Conservation (phyloP, 2,888 invertebrate species). For the Micoletzkya japonica region DNA sequence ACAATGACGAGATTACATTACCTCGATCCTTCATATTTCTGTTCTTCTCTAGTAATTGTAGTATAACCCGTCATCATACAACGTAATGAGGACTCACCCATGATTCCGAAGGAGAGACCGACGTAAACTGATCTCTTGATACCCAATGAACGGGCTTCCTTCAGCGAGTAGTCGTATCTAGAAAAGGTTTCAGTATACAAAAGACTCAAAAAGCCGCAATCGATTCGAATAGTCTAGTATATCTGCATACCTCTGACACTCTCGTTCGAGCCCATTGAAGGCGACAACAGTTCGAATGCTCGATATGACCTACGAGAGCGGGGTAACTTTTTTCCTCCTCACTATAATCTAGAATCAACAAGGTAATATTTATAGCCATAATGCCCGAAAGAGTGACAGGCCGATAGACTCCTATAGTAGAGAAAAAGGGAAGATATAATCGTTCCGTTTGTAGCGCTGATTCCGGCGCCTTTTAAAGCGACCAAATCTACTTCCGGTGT, state of each 20-base stretch:
- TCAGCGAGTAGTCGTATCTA: slow-evolving; percentile 53
- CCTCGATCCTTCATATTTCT: neutral
- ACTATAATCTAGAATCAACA: too few species aligned
- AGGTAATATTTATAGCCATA: too few species aligned
- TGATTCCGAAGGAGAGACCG: slow-evolving; percentile 47
- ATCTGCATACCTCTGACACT: slow-evolving; percentile 47
- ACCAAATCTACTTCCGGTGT: too few species aligned
- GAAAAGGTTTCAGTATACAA: slow-evolving; percentile 21
- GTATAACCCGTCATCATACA: too few species aligned
- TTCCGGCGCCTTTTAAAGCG: too few species aligned
- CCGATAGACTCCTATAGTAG: too few species aligned
- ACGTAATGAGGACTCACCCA: slow-evolving; percentile 38
- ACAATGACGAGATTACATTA: neutral
- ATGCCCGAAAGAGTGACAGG: too few species aligned
- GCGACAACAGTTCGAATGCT: slow-evolving; percentile 62
- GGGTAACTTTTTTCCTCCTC: too few species aligned
- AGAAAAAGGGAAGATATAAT: too few species aligned
- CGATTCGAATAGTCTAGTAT: neutral
- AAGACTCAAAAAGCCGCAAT: neutral
- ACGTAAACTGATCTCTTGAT: slow-evolving; percentile 63
- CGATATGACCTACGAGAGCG: slow-evolving; percentile 53
- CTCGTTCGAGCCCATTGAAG: slow-evolving; percentile 61
- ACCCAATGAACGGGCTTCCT: slow-evolving; percentile 64
- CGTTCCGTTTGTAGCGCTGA: too few species aligned
- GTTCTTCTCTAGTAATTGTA: too few species aligned